phyloP scores from a whole-genome alignment of 2,113 vertebrate species.

The Antennarius striatus region DNA sequence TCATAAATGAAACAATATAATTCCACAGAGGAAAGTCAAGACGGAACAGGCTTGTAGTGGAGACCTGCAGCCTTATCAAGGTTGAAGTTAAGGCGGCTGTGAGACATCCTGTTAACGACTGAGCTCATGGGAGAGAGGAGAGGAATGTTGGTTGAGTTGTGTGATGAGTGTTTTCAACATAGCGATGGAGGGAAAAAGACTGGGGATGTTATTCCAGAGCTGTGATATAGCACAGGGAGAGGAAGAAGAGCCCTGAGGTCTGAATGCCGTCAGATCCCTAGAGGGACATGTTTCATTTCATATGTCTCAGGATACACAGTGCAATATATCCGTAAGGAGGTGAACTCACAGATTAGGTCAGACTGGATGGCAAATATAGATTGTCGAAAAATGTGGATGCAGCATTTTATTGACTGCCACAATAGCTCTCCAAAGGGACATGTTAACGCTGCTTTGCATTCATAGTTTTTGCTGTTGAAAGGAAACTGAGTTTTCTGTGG shows the following conservation, averaged over 20 bases:
- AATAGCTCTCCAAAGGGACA: background rate
- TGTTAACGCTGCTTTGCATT: background rate
- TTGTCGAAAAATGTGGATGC: conserved; percentile 9
- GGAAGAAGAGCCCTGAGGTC: conserved; percentile 23
- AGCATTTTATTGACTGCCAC: conserved; percentile 1
- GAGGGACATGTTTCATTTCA: conserved; percentile 6
- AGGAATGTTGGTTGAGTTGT: conserved; percentile 17
- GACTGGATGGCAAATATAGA: background rate
- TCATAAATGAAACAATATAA: conserved; percentile 48
- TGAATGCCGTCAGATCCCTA: conserved; percentile 5
- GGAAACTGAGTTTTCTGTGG: background rate
- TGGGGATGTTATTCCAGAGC: conserved; percentile 15
- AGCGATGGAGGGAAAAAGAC: conserved; percentile 21
- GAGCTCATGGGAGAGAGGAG: conserved; percentile 33
- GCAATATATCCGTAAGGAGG: background rate
- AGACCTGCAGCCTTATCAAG: conserved; percentile 41
- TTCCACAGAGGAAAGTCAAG: conserved; percentile 31
- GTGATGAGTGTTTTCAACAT: conserved; percentile 42
- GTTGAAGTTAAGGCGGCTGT: conserved; percentile 43
- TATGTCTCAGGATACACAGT: conserved; percentile 9
- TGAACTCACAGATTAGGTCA: conserved; percentile 21
- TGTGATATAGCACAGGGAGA: conserved; percentile 10
- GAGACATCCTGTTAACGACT: conserved; percentile 39
- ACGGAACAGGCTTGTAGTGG: conserved; percentile 25
- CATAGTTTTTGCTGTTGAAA: background rate